phyloP scores from a whole-genome alignment of 2,113 vertebrate genomes.

The Muscicapa adusta region DNA sequence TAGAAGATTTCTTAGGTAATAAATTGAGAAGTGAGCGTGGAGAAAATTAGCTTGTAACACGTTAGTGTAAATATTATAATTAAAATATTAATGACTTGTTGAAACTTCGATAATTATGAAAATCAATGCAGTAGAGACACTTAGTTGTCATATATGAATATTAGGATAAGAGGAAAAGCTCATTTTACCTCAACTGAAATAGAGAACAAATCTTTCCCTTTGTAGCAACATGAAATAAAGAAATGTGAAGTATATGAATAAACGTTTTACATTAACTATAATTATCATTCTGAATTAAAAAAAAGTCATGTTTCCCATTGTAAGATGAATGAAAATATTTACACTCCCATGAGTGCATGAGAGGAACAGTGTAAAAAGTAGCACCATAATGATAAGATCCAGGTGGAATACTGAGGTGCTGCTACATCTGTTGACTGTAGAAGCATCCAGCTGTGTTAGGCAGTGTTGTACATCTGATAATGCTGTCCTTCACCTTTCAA shows the following conservation, averaged over 20 bases:
- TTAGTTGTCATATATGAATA: background rate
- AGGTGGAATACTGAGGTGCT: background rate
- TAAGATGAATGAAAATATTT: background rate
- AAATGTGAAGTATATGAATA: background rate
- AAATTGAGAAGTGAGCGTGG: slow-evolving; percentile 11
- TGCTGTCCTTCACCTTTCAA: background rate
- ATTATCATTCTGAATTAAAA: background rate
- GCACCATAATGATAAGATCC: background rate
- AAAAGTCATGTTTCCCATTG: background rate
- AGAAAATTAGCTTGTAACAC: background rate
- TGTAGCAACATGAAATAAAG: background rate
- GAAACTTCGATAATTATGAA: slow-evolving; percentile 36
- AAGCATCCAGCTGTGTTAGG: background rate
- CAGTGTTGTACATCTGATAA: background rate
- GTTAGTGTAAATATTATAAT: slow-evolving; percentile 3
- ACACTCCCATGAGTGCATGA: background rate
- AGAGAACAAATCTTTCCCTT: background rate
- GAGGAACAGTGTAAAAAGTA: background rate
- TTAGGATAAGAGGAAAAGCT: background rate
- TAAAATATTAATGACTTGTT: slow-evolving; percentile 29
- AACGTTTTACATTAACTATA: background rate
- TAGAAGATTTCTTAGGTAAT: background rate
- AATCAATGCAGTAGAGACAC: slow-evolving; percentile 10
- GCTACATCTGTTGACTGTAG: background rate
- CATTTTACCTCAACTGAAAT: background rate